Evolutionary conservation across 2,888 invertebrate genomes (phyloP).

Genomic region (Agriopis marginaria): DNA sequence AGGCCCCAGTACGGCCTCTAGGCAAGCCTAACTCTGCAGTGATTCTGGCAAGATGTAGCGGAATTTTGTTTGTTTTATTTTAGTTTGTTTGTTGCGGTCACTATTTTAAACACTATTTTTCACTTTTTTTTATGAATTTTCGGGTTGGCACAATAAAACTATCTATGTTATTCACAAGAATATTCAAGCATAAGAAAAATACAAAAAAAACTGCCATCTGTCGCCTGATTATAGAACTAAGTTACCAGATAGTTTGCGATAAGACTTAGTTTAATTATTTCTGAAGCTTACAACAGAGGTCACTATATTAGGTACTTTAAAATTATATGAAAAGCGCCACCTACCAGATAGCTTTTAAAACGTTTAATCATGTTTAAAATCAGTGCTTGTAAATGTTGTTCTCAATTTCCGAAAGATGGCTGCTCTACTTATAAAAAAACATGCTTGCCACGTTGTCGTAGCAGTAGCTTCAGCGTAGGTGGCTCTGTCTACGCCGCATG

Average conservation of each 20-base stretch:
- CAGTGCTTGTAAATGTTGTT: background rate
- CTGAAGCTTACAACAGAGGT: background rate
- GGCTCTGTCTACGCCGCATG: slow-evolving; percentile 3
- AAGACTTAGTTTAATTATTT: background rate
- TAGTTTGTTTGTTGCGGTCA: no score
- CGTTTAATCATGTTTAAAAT: background rate
- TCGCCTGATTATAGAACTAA: background rate
- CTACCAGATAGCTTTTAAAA: background rate
- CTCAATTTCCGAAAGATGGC: background rate
- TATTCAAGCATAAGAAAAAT: no score
- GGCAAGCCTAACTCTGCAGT: no score
- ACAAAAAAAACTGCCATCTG: background rate
- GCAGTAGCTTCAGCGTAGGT: slow-evolving; percentile 7
- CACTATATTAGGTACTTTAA: background rate
- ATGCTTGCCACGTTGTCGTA: background rate
- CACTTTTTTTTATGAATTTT: no score
- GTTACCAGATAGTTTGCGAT: background rate
- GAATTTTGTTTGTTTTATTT: no score
- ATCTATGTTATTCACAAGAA: no score
- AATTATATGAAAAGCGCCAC: background rate
- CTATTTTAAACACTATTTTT: no score
- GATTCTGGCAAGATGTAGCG: no score
- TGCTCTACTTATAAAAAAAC: background rate
- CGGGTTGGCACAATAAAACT: no score
- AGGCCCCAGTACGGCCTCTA: no score